Conservation (phyloP, 2,888 invertebrate species). For the Platypus cylindrus region DNA sequence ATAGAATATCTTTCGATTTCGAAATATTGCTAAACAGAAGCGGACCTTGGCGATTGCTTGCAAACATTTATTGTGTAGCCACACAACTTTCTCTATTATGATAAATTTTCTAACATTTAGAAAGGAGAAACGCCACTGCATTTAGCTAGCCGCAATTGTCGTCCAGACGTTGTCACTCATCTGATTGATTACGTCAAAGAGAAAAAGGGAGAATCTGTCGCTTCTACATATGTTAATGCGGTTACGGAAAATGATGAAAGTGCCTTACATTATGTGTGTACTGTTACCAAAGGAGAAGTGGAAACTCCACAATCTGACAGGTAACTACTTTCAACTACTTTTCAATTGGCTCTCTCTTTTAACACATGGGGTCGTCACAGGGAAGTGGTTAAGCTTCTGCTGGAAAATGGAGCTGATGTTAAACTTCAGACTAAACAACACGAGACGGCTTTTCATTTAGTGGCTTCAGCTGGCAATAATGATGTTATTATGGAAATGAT, state of each 20-base stretch:
- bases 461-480: slow-evolving; percentile 90
- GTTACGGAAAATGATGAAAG: slow-evolving; percentile 87
- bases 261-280: slow-evolving; percentile 88
- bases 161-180: slow-evolving; percentile 74
- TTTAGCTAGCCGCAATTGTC: slow-evolving; percentile 77
- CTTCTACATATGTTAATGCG: slow-evolving; percentile 76
- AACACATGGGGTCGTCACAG: too few species aligned
- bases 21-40: too few species aligned
- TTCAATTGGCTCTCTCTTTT: too few species aligned
- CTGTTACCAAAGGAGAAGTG: slow-evolving; percentile 73
- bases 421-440: slow-evolving; percentile 71
- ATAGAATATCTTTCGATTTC: too few species aligned
- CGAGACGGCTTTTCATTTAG: slow-evolving; percentile 93
- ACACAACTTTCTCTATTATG: too few species aligned
- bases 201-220: slow-evolving; percentile 61
- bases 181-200: slow-evolving; percentile 73
- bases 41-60: too few species aligned
- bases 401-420: slow-evolving; percentile 87
- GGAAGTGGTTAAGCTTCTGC: slow-evolving; percentile 78
- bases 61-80: too few species aligned
- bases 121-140: slow-evolving; percentile 92
- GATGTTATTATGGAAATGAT: slow-evolving; percentile 92
- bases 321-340: too few species aligned
- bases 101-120: too few species aligned
- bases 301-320: slow-evolving; percentile 25